phyloP scores from a whole-genome alignment of 2,797 vertebrate species.

The Enteromius fasciolatus region DNA sequence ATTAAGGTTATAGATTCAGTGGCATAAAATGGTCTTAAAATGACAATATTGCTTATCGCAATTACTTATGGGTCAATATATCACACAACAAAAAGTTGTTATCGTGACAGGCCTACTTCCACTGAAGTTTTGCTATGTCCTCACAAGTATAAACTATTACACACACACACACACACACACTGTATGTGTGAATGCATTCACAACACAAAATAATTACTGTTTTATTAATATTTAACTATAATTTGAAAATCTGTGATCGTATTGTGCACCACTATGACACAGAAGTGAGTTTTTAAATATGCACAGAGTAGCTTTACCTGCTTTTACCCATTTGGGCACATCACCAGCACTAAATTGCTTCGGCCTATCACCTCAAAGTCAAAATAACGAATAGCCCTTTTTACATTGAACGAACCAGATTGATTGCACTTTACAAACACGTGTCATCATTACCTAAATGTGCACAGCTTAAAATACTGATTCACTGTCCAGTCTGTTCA shows the following conservation, averaged over 20 bases:
- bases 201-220: background rate
- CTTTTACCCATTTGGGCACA: conserved; percentile 23
- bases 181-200: background rate
- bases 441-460: conserved; percentile 14
- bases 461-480: conserved; percentile 21
- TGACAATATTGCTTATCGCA: too few relatives aligned
- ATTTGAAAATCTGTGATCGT: background rate
- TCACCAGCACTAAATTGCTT: background rate
- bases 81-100: too few relatives aligned
- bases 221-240: background rate
- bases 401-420: conserved; percentile 14
- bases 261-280: background rate
- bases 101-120: too few relatives aligned
- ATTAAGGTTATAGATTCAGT: too few relatives aligned
- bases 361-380: conserved; percentile 18
- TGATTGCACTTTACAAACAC: conserved; percentile 37
- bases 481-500: background rate
- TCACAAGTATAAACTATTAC: too few relatives aligned
- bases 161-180: too few relatives aligned
- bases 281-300: background rate
- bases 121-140: too few relatives aligned
- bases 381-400: conserved; percentile 24
- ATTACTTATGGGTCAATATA: too few relatives aligned
- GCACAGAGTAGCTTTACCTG: background rate
- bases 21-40: too few relatives aligned